Percentiles rank a stretch among this genome's conserved stretches.
Evolutionary conservation across 2,888 invertebrate genomes (phyloP).

Genomic region (Acleris emargana): DNA sequence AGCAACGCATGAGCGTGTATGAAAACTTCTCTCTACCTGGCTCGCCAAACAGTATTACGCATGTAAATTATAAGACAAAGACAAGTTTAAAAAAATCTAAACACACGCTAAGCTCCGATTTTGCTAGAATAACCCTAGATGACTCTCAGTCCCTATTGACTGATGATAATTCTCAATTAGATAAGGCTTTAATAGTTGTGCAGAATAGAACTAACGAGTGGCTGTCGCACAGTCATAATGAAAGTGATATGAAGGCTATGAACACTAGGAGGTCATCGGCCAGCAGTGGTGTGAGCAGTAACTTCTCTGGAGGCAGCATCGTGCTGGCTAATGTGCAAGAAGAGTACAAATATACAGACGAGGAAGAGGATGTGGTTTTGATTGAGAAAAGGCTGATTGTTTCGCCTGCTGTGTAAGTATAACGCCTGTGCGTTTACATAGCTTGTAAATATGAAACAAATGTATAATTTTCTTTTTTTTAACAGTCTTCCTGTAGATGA

Average conservation of each 20-base stretch:
- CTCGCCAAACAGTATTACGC: constrained; percentile 68
- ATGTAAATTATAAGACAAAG: constrained; percentile 70
- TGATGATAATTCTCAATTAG: constrained; percentile 55
- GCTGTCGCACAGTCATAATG: constrained; percentile 51
- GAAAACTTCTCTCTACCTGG: constrained; percentile 76
- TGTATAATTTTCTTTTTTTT: constrained; percentile 17
- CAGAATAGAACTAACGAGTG: constrained; percentile 75
- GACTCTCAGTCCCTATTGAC: constrained; percentile 49
- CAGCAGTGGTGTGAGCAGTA: constrained; percentile 76
- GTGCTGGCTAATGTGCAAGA: constrained; percentile 86
- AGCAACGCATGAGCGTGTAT: constrained; percentile 62
- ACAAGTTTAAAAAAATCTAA: constrained; percentile 58
- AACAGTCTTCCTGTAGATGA: constrained; percentile 70
- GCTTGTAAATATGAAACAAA: too few species aligned
- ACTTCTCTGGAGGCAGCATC: constrained; percentile 68
- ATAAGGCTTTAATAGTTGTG: constrained; percentile 64
- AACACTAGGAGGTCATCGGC: constrained; percentile 76
- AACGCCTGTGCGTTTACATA: background rate
- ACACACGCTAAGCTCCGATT: constrained; percentile 36
- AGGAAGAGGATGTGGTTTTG: constrained; percentile 87
- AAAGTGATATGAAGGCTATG: constrained; percentile 47
- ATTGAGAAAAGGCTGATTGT: constrained; percentile 86
- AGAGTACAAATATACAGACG: constrained; percentile 90
- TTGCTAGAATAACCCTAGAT: constrained; percentile 42
- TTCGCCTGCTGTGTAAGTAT: constrained; percentile 80